Percentiles rank a stretch among this genome's conserved stretches.
Evolutionary conservation across 1,140 invertebrate genomes (phyloP).

Genomic region (Cydia amplana): DNA sequence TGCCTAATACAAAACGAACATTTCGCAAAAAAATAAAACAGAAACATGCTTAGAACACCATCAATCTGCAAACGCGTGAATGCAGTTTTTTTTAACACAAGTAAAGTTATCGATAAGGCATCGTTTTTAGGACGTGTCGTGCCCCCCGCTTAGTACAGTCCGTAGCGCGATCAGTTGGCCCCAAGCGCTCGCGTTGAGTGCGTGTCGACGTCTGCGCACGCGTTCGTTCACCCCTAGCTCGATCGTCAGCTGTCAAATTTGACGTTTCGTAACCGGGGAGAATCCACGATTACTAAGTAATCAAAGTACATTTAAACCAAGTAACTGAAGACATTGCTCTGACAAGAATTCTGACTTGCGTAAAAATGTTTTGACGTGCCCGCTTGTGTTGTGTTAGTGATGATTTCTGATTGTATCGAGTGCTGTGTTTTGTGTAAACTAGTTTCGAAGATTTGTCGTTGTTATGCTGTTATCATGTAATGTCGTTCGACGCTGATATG

Average conservation of each 20-base stretch:
- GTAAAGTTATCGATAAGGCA: conserved; percentile 65
- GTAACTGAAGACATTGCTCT: conserved; percentile 40
- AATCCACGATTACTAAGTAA: conserved; percentile 18
- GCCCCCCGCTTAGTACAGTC: conserved; percentile 58
- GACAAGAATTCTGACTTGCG: conserved; percentile 51
- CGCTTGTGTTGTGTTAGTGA: conserved; percentile 59
- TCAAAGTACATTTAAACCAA: conserved; percentile 17
- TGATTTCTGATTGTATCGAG: conserved; percentile 40
- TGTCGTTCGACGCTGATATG: conserved; percentile 75
- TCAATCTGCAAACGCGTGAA: conserved; percentile 44
- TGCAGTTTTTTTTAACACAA: conserved; percentile 44
- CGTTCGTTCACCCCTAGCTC: conserved; percentile 64
- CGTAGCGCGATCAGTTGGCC: conserved; percentile 51
- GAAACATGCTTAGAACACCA: no score
- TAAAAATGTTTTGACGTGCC: conserved; percentile 55
- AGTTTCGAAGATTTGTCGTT: conserved; percentile 21
- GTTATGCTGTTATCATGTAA: conserved; percentile 66
- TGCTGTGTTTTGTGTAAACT: conserved; percentile 49
- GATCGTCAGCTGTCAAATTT: conserved; percentile 72
- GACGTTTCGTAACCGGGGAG: conserved; percentile 58
- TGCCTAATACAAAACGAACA: no score
- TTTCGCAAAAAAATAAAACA: no score
- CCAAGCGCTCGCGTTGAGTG: conserved; percentile 54
- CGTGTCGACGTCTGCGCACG: conserved; percentile 56
- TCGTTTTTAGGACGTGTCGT: conserved; percentile 59